Conservation (phyloP, 2,888 invertebrate genomes). For the Spicauda simplicius region DNA sequence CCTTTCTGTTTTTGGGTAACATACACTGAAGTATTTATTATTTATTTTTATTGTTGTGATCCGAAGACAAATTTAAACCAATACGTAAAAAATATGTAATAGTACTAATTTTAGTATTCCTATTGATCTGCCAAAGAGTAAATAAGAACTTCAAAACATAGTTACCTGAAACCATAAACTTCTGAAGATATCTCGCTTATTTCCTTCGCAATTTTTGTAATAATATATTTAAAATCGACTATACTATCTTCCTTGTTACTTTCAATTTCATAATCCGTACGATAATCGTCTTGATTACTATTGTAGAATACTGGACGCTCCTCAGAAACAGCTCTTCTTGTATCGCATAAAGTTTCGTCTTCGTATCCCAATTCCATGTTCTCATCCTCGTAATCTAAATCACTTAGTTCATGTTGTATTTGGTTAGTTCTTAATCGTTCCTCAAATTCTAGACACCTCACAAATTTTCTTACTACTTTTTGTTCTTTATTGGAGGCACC, state of each 20-base stretch:
- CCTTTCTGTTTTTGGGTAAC: too few relatives aligned
- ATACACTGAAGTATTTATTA: too few relatives aligned
- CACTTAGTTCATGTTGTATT: conserved; percentile 19
- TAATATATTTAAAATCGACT: conserved; percentile 47
- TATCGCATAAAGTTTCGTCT: conserved; percentile 24
- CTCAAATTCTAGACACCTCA: conserved; percentile 51
- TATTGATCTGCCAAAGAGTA: conserved; percentile 4
- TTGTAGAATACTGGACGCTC: conserved; percentile 8
- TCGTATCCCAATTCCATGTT: conserved; percentile 23
- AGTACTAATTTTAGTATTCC: too few relatives aligned
- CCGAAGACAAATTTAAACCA: too few relatives aligned
- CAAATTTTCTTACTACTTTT: conserved; percentile 58
- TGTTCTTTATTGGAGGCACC: conserved; percentile 40
- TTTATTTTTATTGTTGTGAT: too few relatives aligned
- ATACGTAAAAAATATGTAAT: too few relatives aligned
- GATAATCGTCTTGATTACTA: neutral
- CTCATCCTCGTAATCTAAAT: conserved; percentile 34
- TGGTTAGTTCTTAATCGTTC: conserved; percentile 45
- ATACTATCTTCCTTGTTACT: neutral
- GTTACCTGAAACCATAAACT: conserved; percentile 59
- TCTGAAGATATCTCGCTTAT: conserved; percentile 49
- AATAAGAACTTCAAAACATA: conserved; percentile 17
- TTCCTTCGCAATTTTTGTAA: conserved; percentile 49
- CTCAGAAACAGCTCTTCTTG: neutral
- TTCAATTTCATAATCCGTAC: neutral